Base-by-base conservation (phyloP, 2,888 invertebrate genomes). In the Synanthedon vespiformis region DNA sequence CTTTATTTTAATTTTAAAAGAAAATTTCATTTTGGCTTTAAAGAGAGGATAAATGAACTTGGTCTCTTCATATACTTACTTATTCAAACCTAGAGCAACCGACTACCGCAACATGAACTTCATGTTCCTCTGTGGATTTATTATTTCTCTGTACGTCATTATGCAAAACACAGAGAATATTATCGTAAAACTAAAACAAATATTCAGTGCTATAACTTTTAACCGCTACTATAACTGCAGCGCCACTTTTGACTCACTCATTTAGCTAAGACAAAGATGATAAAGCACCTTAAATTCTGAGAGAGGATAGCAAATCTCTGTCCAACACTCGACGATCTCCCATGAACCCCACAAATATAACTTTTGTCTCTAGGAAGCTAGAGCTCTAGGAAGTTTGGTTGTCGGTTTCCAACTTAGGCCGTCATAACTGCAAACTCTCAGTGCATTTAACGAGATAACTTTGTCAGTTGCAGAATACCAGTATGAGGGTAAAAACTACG, bases 381-480 rank as follows among this genome's bases (percentile, higher is more conserved):
- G 53, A 34, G 73, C n/a, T 67, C 76, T 55, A 53, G 52, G 55
- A 59, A 64, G 12, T 54, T 13, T 67, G 70, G 76, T 50, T 49
- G 51, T 44, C 41, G 57, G 58, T 61, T 58, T 59, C 59, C 64
- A 77, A 77, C 67, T 77, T 71, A 60, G 61, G 68, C 68, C 63
- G 68, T 66, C 67, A 41, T 68, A 58, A 63, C 68, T 61, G 64
- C 72, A 74, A 77, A 79, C 75, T 79, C 72, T 70, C 55, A 71
- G 77, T 77, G 79, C 78, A 80, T 77, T 79, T 80, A 80, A 80
- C 74, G 78, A 80, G 80, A 73, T 80, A 80, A 80, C 72, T 80
- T 80, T 65, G 68, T 73, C 75, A 68, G 71, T 68, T 67, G 62
- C 52, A 56, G 58, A 62, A 50, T 27, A 72, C 61, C 65, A 34